A percentile compares a stretch with the other conserved stretches of the same genome.
phyloP scores from a whole-genome alignment of 2,888 invertebrate species.

The Caradrina kadenii region DNA sequence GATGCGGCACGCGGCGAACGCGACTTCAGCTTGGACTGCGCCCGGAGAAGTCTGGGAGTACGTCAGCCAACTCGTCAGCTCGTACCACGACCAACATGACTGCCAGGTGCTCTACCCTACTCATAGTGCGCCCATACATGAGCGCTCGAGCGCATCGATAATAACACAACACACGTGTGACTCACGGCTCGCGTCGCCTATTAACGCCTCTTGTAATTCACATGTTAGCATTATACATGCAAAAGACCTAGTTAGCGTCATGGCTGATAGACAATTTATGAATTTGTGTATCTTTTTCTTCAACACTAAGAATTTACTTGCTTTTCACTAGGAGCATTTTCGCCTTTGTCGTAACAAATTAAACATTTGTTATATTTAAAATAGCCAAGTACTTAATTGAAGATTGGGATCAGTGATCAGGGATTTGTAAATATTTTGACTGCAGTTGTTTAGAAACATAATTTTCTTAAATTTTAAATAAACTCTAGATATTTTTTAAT shows the following conservation, averaged over 20 bases:
- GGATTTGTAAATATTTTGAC: too few species aligned
- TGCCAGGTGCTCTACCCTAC: conserved; percentile 79
- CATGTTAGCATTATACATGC: conserved; percentile 79
- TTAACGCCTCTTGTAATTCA: conserved; percentile 79
- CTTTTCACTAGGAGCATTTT: neutral
- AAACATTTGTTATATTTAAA: too few species aligned
- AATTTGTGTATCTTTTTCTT: conserved; percentile 34
- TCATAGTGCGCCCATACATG: conserved; percentile 42
- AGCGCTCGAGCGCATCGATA: conserved; percentile 72
- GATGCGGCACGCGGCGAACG: conserved; percentile 88
- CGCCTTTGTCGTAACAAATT: neutral
- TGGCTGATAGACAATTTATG: conserved; percentile 69
- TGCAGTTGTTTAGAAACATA: too few species aligned
- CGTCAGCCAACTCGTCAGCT: conserved; percentile 92
- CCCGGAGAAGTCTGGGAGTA: conserved; percentile 93
- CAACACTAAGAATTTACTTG: neutral
- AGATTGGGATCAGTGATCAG: too few species aligned
- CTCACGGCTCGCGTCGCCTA: conserved; percentile 71
- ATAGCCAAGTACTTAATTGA: too few species aligned
- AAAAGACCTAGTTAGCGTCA: conserved; percentile 77
- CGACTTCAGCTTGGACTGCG: conserved; percentile 87
- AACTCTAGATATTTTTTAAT: neutral
- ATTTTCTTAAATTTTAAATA: neutral
- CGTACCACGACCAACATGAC: conserved; percentile 90
- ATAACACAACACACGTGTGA: conserved; percentile 76